Base-by-base conservation (phyloP, 2,888 invertebrate species). In the Drosophila melanocephala region DNA sequence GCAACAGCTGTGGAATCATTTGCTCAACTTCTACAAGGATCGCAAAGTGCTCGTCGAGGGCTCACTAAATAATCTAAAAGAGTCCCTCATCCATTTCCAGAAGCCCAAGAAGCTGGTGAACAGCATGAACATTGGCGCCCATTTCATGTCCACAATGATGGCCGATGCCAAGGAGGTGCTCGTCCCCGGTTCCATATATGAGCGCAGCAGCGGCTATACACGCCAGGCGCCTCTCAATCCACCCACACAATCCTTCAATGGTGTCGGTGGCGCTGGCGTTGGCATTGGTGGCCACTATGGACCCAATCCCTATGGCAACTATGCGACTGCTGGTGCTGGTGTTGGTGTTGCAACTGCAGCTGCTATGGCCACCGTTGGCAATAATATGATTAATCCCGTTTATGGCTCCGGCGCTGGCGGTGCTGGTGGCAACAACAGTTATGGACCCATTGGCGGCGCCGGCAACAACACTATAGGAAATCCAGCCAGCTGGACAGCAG, bases 1-100 rank as follows among this genome's bases (percentile, higher is more conserved):
- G 94, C 99, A 99, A 94, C 98, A 98, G 0, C 95, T 99, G 2
- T 99, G 99, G 99, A 99, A 99, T 93, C 99, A 99, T 92, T 94
- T 99, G 84, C 95, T 99, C 74, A 98, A 97, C 51, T 99, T 99
- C 93, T 99, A 98, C 94, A 99, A 99, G 93, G 99, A 99, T 93
- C 97, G 99, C 79, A 97, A 98, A 92, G 93, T 94, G 14, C 94
- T 99, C 26, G 99, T 99, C 7, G 99, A 99, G 94, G 99, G 99
- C 0, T 99, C 99, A 0, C 94, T 99, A 42, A 99, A 98, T 84
- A 99, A 99, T 93, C 94, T 99, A 64, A 99, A 99, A 92, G 98
- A 99, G 93, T 98, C 98, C 0, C 95, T 98, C 91, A 98, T 99
- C 72, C 98, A 98, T 93, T 98, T 99, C 93, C 97, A 98, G 37